These are phyloP conservation scores for Sterrhoptilus dennistouni DNA, from an alignment of 2,113 vertebrate genomes.

Conservation along the genomic window DNA sequence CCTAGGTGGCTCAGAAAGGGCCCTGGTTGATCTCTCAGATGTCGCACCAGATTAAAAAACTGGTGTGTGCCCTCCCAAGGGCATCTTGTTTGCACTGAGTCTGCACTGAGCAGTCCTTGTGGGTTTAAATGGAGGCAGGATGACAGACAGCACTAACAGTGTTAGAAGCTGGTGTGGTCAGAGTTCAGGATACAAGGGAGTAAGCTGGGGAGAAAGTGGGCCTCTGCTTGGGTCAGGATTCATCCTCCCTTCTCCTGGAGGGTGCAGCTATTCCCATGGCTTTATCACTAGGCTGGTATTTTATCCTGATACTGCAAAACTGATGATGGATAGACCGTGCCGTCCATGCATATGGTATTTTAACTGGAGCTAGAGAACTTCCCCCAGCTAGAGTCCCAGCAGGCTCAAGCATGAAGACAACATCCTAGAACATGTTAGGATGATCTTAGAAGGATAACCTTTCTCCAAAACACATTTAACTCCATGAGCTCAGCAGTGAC, in stretches of 20 bases:
- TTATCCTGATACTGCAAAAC: background rate
- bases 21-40: rapidly evolving
- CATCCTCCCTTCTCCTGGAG: background rate
- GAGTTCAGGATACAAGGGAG: background rate
- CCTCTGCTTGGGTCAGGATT: background rate
- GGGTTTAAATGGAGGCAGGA: background rate
- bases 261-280: background rate
- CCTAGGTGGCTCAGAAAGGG: background rate
- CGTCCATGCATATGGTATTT: rapidly evolving
- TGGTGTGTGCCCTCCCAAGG: background rate
- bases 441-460: background rate
- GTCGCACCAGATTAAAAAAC: background rate
- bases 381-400: background rate
- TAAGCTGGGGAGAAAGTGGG: background rate
- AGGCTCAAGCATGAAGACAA: background rate
- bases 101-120: background rate
- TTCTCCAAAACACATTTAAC: background rate
- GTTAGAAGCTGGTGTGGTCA: background rate
- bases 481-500: background rate
- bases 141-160: background rate
- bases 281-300: background rate
- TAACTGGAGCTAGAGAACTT: background rate
- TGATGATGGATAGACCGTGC: rapidly evolving
- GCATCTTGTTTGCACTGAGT: background rate
- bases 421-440: background rate